Evolutionary conservation across 2,888 invertebrate species (phyloP), one percentile per base, ranked within the genome.

Genomic region (Lysandra coridon): DNA sequence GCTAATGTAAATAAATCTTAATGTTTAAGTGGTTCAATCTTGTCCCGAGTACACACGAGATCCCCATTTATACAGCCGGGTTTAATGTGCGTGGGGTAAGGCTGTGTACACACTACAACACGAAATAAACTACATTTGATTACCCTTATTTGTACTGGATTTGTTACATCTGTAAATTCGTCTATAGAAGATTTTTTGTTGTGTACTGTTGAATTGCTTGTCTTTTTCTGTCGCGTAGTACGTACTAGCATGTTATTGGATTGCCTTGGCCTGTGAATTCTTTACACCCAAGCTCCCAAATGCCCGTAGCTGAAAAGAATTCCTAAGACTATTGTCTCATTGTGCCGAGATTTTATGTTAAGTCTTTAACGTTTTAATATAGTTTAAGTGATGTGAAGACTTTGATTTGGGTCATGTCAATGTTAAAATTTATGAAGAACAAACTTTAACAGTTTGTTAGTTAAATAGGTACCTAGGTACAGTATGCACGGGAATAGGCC

Each of bases 261-360:
- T 83, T 82, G 80, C 81, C 76, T 80, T 78, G 79, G 76, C 81
- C 81, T 79, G 30, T 74, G 81, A 83, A 82, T 83, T 81, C 81
- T 79, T 83, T 82, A 82, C 81, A 80, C 62, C 79, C 79, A 78
- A 81, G 78, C 79, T 81, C 80, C 80, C 80, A 80, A 80, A 79
- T 78, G 79, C 80, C 64, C 49, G 7, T 44, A 4, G 73, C 7
- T 73, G 40, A 40, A 73, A 40, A 73, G 73, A 73, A 73, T 40
- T 73, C 17, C 73, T 17, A 1, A 73, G 73, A 64, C 30, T 64
- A 23, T 30, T 64, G 64, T 30, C 64, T 64, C 64, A 4, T 4
- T 30, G 17, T 62, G 62, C 62, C 7, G 62, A 62, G 62, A 62
- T 62, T 62, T 23, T 62, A 62, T 5, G 62, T 62, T 23, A 7